Percentiles rank a stretch among this genome's conserved stretches.
These are phyloP conservation scores for Sesamia inferens DNA, from an alignment of 2,888 invertebrate genomes.

Conservation along the genomic window DNA sequence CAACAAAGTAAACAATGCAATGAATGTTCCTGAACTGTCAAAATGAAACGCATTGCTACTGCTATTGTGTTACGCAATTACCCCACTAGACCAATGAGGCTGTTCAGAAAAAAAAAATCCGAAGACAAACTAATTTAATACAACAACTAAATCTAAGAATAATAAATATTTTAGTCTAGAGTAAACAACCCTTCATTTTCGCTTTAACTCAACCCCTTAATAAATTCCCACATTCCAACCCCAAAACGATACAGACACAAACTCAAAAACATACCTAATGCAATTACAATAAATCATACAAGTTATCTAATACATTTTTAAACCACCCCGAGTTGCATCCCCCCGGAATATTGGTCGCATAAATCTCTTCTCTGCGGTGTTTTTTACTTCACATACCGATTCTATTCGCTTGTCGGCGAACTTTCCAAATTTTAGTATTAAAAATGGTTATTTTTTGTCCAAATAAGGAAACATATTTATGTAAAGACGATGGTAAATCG, in stretches of 20 bases:
- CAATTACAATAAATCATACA: conserved; percentile 69
- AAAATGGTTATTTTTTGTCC: conserved; percentile 3
- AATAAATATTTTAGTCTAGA: not conserved
- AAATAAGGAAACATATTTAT: not conserved
- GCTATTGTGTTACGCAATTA: too few species aligned
- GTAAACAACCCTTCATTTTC: not conserved
- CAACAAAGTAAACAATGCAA: too few species aligned
- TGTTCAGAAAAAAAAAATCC: not conserved
- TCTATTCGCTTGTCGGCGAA: conserved; percentile 47
- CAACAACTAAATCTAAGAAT: too few species aligned
- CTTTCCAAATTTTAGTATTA: conserved; percentile 32
- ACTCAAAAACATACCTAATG: conserved; percentile 46
- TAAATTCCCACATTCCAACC: conserved; percentile 27
- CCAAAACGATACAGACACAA: conserved; percentile 41
- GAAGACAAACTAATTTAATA: not conserved
- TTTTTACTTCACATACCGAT: conserved; percentile 59
- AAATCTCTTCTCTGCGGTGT: conserved; percentile 65
- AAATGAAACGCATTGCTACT: too few species aligned
- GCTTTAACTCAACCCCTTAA: not conserved
- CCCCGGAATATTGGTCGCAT: conserved; percentile 70
- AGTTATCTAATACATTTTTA: conserved; percentile 77
- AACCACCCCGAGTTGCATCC: conserved; percentile 61
- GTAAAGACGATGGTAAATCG: not conserved
- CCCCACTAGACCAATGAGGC: not conserved
- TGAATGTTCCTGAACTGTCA: too few species aligned